Base-by-base conservation (phyloP, 2,797 vertebrate genomes). In the Philypnodon macrostomus region DNA sequence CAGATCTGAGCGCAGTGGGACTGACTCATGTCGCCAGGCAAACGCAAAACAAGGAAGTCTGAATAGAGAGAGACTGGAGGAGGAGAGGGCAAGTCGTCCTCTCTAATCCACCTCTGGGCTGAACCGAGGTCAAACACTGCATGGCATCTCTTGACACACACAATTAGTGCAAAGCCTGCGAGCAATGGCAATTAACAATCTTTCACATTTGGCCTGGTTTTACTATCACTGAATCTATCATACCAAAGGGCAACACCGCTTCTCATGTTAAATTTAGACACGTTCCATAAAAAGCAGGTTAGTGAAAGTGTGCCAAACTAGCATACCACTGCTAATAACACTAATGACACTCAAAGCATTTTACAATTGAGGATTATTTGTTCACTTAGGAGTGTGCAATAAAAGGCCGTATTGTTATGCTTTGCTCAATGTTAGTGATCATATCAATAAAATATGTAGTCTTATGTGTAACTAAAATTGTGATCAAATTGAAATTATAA, bases 11-110 rank as follows among this genome's bases (percentile, higher is more conserved):
- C 45, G 29, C 70, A 69, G 60, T 66, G 70, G 73, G 80, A 83
- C 85, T 75, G 71, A 73, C 74, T 83, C 70, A 51, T 67, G 71
- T 81, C 67, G 23, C 73, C 42, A 46, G 76, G 83, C 77, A 85
- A 82, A 87, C n/a, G n/a, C 78, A 85, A 70, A 75, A 50, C 64
- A 70, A 48, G 48, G 24, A 47, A 71, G 64, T 14, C 31, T 36
- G 54, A 44, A 54, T 16, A 34, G 34, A 59, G 58, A 60, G 54
- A 23, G 21, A 23, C n/a, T n/a, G 38, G 38, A 53, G 11, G 29
- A 51, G 16, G 34, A 34, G 51, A 68, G 59, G 63, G 58, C 58
- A 40, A 50, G 41, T 62, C 27, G 64, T 70, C 55, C 44, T 48
- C 31, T 63, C 48, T 75, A 73, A 84, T 83, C 79, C 51, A 61